Conservation (phyloP, 2,797 vertebrate genomes). For the Lutjanus argentimaculatus region DNA sequence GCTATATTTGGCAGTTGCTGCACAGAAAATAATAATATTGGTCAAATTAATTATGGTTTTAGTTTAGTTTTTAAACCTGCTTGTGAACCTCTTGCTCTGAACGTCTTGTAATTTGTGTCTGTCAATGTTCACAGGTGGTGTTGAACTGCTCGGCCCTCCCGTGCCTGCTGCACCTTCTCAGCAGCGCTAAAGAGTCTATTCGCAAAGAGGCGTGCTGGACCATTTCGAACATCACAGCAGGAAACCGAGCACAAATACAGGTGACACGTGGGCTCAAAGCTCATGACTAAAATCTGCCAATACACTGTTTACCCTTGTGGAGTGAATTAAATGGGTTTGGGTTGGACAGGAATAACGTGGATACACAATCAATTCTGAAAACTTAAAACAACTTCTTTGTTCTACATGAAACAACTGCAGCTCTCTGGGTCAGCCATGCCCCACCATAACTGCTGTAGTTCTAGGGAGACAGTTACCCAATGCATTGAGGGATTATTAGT, state of each 20-base stretch:
- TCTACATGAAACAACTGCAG: neutral
- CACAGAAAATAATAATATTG: neutral
- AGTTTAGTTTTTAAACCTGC: neutral
- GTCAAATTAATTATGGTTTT: neutral
- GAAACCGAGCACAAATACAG: slow-evolving; percentile 97
- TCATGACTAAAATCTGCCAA: neutral
- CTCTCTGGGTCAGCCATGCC: neutral
- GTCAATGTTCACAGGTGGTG: slow-evolving; percentile 88
- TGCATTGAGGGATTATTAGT: neutral
- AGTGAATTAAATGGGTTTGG: neutral
- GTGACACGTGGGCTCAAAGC: slow-evolving; percentile 27
- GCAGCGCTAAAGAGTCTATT: slow-evolving; percentile 98
- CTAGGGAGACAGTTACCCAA: neutral
- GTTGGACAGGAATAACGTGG: neutral
- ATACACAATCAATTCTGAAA: neutral
- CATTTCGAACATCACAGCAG: slow-evolving; percentile 99
- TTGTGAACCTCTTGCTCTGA: neutral
- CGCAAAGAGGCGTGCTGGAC: slow-evolving; percentile 99
- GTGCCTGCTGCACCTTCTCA: slow-evolving; percentile 97
- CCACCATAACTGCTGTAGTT: neutral
- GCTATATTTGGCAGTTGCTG: neutral
- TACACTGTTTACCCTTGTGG: neutral
- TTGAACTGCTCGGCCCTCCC: slow-evolving; percentile 98
- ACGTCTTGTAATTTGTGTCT: neutral
- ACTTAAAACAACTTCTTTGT: neutral